phyloP scores from a whole-genome alignment of 2,113 vertebrate species.

The Mormoops blainvillei region DNA sequence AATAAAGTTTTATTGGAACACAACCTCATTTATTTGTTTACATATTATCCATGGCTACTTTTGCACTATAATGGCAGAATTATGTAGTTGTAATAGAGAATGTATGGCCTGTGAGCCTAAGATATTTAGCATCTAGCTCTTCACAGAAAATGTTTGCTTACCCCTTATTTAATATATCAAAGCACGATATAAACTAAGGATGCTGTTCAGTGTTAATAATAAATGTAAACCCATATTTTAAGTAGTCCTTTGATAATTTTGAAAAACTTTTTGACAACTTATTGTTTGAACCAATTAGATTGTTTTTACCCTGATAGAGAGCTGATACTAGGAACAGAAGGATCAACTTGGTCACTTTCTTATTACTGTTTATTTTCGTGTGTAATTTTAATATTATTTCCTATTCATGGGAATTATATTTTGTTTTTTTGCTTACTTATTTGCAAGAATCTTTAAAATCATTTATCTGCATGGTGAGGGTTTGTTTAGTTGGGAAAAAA shows the following conservation, averaged over 20 bases:
- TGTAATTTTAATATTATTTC: conserved; percentile 26
- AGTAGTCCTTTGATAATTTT: conserved; percentile 6
- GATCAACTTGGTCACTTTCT: background rate
- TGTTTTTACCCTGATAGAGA: conserved; percentile 15
- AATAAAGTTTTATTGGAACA: conserved; percentile 16
- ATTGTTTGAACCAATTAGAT: conserved; percentile 19
- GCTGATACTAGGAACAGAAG: background rate
- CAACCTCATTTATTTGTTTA: background rate
- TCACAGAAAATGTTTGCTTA: background rate
- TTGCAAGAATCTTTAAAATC: conserved; percentile 4
- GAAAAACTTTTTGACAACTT: background rate
- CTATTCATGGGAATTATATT: background rate
- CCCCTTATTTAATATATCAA: background rate
- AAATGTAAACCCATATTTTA: background rate
- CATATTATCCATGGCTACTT: conserved; percentile 11
- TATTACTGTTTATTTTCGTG: conserved; percentile 22
- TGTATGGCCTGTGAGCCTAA: background rate
- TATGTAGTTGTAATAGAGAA: background rate
- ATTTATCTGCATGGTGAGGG: background rate
- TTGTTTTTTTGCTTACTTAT: background rate
- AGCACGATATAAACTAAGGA: background rate
- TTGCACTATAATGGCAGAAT: background rate
- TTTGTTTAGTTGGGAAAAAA: background rate
- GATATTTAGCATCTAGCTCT: background rate
- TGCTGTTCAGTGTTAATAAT: background rate